Evolutionary conservation across 1,140 invertebrate genomes (phyloP).

Genomic region (Caenorhabditis briggsae): DNA sequence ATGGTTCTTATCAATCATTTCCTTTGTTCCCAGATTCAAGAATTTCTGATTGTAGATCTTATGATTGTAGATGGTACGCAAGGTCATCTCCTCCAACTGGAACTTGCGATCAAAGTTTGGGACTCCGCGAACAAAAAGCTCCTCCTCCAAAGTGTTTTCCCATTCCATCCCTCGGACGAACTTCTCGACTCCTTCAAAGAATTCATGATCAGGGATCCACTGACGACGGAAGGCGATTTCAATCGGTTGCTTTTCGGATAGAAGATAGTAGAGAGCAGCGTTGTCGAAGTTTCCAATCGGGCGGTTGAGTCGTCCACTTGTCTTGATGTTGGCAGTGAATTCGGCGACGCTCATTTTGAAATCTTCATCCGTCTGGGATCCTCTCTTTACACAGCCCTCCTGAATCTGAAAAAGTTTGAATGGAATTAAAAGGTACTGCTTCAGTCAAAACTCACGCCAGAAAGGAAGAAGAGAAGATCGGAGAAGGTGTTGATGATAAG

Average conservation of each 20-base stretch:
- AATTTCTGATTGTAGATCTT: slow-evolving; percentile 15
- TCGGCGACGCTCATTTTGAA: neutral
- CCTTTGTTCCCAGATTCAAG: slow-evolving; percentile 28
- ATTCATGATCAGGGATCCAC: slow-evolving; percentile 2
- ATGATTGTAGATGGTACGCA: neutral
- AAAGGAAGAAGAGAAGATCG: too few relatives aligned
- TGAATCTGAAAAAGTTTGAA: neutral
- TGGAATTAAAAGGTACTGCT: too few relatives aligned
- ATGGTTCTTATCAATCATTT: slow-evolving; percentile 4
- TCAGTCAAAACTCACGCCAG: too few relatives aligned
- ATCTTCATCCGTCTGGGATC: neutral
- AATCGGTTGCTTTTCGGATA: slow-evolving; percentile 21
- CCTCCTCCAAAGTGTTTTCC: slow-evolving; percentile 34
- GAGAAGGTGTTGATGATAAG: too few relatives aligned
- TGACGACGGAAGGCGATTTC: slow-evolving; percentile 2
- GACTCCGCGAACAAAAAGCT: slow-evolving; percentile 25
- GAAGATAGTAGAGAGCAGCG: neutral
- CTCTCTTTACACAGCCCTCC: neutral
- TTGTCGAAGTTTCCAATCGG: neutral
- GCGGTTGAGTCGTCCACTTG: neutral
- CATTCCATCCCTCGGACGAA: slow-evolving; percentile 35
- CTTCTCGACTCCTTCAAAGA: slow-evolving; percentile 8
- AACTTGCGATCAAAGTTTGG: slow-evolving; percentile 32
- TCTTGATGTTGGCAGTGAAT: neutral
- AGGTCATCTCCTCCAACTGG: slow-evolving; percentile 16